Percentiles rank a stretch among this genome's conserved stretches.
phyloP scores from a whole-genome alignment of 2,888 invertebrate genomes.

The Diarsia rubi region DNA sequence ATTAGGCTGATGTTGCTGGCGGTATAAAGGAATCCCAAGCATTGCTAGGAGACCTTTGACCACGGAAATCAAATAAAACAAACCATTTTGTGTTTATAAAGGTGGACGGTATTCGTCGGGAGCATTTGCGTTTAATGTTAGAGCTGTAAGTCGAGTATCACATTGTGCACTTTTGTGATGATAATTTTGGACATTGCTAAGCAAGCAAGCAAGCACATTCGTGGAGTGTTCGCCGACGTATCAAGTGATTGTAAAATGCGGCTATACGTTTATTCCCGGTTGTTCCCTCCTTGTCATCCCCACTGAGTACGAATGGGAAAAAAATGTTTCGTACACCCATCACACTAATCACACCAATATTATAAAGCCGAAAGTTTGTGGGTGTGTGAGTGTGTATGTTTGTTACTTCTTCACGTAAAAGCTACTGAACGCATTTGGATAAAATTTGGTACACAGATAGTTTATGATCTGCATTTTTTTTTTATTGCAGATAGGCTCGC shows the following conservation, averaged over 20 bases:
- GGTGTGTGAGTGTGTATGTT: no score
- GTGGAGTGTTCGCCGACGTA: neutral
- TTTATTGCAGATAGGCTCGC: no score
- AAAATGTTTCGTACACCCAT: no score
- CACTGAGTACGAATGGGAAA: no score
- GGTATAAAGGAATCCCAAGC: slow-evolving; percentile 46
- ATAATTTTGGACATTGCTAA: neutral
- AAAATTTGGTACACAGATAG: no score
- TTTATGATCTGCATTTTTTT: no score
- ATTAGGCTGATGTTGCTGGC: slow-evolving; percentile 22
- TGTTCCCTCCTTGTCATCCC: no score
- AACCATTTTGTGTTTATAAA: slow-evolving; percentile 3
- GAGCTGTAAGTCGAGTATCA: neutral
- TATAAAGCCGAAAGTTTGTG: no score
- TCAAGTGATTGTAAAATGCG: neutral
- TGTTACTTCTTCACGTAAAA: no score
- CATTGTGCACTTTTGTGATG: neutral
- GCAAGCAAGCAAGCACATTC: neutral
- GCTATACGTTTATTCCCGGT: no score
- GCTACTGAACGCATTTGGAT: no score
- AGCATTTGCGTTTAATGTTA: neutral
- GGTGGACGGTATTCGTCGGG: neutral
- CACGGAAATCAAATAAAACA: slow-evolving; percentile 34
- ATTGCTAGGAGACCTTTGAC: slow-evolving; percentile 36
- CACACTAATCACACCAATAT: no score